Conservation (phyloP, 1,140 invertebrate species). For the Tetragnatha versicolor region DNA sequence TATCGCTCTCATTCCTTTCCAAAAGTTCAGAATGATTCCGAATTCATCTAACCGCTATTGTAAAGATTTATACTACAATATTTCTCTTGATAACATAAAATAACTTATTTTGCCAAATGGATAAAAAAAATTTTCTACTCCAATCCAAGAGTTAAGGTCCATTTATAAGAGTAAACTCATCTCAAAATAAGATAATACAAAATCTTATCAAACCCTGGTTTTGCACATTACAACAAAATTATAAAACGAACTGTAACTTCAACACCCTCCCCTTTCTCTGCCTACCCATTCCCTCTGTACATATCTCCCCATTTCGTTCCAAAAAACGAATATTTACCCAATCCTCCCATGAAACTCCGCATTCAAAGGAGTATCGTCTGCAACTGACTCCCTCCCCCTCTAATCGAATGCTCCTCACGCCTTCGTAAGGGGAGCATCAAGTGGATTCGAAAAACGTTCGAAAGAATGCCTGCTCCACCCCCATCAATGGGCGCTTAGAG, state of each 20-base stretch:
- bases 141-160: too few relatives aligned
- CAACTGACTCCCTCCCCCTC: background rate
- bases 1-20: too few relatives aligned
- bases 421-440: background rate
- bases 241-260: background rate
- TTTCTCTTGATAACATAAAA: too few relatives aligned
- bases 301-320: too few relatives aligned
- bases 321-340: too few relatives aligned
- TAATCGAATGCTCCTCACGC: background rate
- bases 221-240: background rate
- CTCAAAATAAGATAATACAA: background rate
- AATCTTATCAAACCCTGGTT: background rate
- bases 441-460: background rate
- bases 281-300: background rate
- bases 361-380: background rate
- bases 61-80: too few relatives aligned
- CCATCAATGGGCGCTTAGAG: slow-evolving; percentile 27
- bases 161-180: too few relatives aligned
- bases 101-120: too few relatives aligned
- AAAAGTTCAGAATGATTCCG: too few relatives aligned
- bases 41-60: too few relatives aligned
- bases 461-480: slow-evolving; percentile 12
- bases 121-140: too few relatives aligned
- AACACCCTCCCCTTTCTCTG: background rate
- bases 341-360: background rate